Evolutionary conservation across 1,140 invertebrate genomes (phyloP), one percentile per base, ranked within the genome.

Genomic region (Brachionus rotundiformis): DNA sequence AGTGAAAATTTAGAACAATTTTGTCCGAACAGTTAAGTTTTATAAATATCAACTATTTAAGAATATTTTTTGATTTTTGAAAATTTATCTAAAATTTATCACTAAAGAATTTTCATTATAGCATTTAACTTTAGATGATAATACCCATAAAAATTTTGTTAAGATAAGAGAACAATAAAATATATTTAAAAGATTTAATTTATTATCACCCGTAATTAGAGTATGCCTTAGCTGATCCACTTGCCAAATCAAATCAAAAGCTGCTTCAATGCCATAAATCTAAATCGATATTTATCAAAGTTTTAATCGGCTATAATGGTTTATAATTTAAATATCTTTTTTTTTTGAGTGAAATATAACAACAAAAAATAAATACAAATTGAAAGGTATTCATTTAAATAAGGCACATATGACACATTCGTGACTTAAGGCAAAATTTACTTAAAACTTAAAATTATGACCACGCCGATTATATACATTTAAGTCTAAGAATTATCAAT

Each of bases 71-170:
- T 19, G 8, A 54, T 1, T 25, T 54, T 54, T 54, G n/a, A 7
- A 54, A 54, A 54, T 54, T 54, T 54, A 54, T 54, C 47, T 54
- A 23, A 54, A 54, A 54, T 54, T 54, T 54, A 54, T 54, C 47
- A 54, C 47, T 19, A 19, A 19, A 54, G 47, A 54, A 54, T 23
- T 54, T 54, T 54, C 47, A 54, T 54, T 54, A 54, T 54, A 19
- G 47, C 47, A 54, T 54, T 54, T 19, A 19, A 54, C 16, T 54
- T 19, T 54, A 19, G 23, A 54, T 54, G 47, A 54, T 54, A 54
- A 54, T 54, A 54, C 19, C 19, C 47, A 54, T 54, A 54, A 54
- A 54, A 19, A 23, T 54, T 54, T 54, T 25, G 19, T n/a, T 4
- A 47, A 49, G 47, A 54, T 54, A 54, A 54, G 47, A 54, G 23